Percentiles rank a stretch among this genome's conserved stretches.
phyloP scores from a whole-genome alignment of 2,888 invertebrate genomes.

The Brachypalpus laphriformis region DNA sequence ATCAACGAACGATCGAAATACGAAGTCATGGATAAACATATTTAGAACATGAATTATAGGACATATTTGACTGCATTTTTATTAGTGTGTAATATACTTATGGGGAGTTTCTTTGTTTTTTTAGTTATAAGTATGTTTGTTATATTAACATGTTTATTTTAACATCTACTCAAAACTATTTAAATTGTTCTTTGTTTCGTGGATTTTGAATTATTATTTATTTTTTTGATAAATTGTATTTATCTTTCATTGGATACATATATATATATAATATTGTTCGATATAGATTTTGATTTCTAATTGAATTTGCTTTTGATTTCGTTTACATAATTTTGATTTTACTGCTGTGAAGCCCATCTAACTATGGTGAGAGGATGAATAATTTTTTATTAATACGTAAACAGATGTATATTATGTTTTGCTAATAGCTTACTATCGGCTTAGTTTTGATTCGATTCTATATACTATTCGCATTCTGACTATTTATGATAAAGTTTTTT shows the following conservation, averaged over 20 bases:
- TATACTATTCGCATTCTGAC: slow-evolving; percentile 45
- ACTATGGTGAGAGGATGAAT: slow-evolving; percentile 71
- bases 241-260: slow-evolving; percentile 41
- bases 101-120: slow-evolving; percentile 33
- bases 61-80: background rate
- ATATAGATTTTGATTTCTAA: slow-evolving; percentile 67
- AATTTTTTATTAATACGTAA: slow-evolving; percentile 37
- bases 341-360: slow-evolving; percentile 82
- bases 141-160: slow-evolving; percentile 58
- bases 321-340: slow-evolving; percentile 81
- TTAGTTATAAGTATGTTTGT: slow-evolving; percentile 34
- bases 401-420: slow-evolving; percentile 41
- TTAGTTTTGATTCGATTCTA: slow-evolving; percentile 55
- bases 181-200: slow-evolving; percentile 27
- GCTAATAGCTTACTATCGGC: slow-evolving; percentile 39
- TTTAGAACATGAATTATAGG: slow-evolving; percentile 54
- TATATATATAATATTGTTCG: slow-evolving; percentile 41
- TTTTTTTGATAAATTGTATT: slow-evolving; percentile 26
- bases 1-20: slow-evolving; percentile 56
- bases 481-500: slow-evolving; percentile 36
- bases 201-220: slow-evolving; percentile 52
- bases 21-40: slow-evolving; percentile 69
- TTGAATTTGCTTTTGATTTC: slow-evolving; percentile 50
- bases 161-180: slow-evolving; percentile 53
- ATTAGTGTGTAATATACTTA: no score